Base-by-base conservation (phyloP, 2,888 invertebrate genomes). In the Diarsia mendica region DNA sequence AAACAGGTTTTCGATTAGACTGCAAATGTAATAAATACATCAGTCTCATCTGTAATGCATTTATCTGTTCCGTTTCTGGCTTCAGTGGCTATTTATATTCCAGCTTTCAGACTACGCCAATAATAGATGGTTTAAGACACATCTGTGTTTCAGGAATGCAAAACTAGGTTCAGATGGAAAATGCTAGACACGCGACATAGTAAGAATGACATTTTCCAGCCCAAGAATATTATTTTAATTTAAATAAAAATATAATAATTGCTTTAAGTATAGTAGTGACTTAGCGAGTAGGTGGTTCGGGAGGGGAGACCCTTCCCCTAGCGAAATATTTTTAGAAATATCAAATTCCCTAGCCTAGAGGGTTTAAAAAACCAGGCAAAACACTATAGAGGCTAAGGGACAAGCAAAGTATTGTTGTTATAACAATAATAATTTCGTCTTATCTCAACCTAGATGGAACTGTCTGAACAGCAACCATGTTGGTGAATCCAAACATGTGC, bases 91-190 rank as follows among this genome's bases (percentile, higher is more conserved):
- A 79, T 79, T 79, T 79, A 39, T 64, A 20, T 51, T 63, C 3
- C 63, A 44, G 63, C n/a, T 60, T 72, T 9, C 44, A 76, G 61
- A 11, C n/a, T 39, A 67, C 48, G 46, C 51, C 58, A 67, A 75
- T 53, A 82, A 78, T 82, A 78, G 65, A 81, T 39, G 77, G 8
- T 72, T 76, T 61, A 28, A 72, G 23, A n/a, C 10, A 44, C 58
- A 72, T 48, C 28, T 48, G 44, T 46, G 46, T 11, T 48, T 23
- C 18, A n/a, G 10, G 4, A 33, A 23, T 23, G 60, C 39, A 46
- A 55, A 20, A 6, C 48, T 55, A 70, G 20, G 2, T 20, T 11
- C 13, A 44, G n/a, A 60, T 23, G 18, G 13, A 33, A 72, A 39
- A 23, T 23, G 28, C 15, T 28, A 20, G 6, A 48, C 2, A 1